Conservation (phyloP, 2,113 vertebrate genomes). For the Podocnemis expansa region DNA sequence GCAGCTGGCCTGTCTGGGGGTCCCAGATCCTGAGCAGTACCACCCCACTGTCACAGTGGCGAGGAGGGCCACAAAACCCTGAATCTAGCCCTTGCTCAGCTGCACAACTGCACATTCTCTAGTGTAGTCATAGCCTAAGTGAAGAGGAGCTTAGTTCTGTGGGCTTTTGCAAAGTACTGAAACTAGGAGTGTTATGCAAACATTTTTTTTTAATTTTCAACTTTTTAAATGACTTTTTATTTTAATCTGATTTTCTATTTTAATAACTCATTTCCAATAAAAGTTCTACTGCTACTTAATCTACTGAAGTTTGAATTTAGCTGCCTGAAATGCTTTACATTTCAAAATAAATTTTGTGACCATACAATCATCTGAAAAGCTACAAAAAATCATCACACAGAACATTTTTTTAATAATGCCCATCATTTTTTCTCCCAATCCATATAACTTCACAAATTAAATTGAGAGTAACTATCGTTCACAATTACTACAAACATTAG, state of each 20-base stretch:
- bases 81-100: too few species aligned
- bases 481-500: background rate
- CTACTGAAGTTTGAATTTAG: constrained; percentile 2
- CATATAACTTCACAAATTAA: background rate
- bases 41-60: too few species aligned
- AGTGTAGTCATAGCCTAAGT: background rate
- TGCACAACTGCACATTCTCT: too few species aligned
- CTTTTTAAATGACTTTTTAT: background rate
- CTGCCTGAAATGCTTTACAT: background rate
- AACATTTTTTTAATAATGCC: background rate
- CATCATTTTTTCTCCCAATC: background rate
- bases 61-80: too few species aligned
- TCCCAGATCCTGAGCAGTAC: too few species aligned
- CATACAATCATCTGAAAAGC: constrained; percentile 6
- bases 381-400: background rate
- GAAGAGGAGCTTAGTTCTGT: background rate
- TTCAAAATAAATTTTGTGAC: background rate
- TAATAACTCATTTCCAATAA: background rate
- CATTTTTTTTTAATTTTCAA: background rate
- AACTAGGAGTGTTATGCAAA: background rate
- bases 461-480: background rate
- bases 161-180: background rate
- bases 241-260: background rate
- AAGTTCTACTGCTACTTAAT: background rate
- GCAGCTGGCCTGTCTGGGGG: too few species aligned